Evolutionary conservation across 2,113 vertebrate genomes (phyloP), one percentile per base, ranked within the genome.

Genomic region (Eonycteris spelaea): DNA sequence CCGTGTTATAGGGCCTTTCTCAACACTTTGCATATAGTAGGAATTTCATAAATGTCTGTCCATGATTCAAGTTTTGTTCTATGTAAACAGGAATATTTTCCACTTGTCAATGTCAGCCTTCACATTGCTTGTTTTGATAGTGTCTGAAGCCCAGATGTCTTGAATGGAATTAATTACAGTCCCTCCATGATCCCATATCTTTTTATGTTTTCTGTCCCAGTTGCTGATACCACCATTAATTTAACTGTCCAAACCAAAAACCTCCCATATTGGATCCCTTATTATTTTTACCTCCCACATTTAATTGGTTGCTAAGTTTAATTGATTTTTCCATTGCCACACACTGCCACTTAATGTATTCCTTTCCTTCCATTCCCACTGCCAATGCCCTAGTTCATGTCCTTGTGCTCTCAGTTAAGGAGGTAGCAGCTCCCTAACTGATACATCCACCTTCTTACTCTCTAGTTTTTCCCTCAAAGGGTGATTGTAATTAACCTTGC

Each of bases 131-230:
- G 82, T 95, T 97, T 91, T 93, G 97, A 89, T 93, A 95, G 43
- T 61, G 86, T 95, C 48, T 89, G 78, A 94, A 85, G 28, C 63
- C 86, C 89, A 95, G 89, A 93, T 94, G 68, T 93, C 74, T 63
- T 51, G 71, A 95, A 68, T 86, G 94, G 94, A 93, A 95, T 93
- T 95, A 86, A 97, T 97, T 95, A 95, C 5, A 48, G 19, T 86
- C 61, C 26, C 22, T 78, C 40, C n/a, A 57, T 24, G 61, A 94
- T 93, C 19, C 89, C 53, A 63, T 89, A 86, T 95, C 67, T 74
- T 95, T 94, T 85, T 80, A 2, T 88, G 61, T 94, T 96, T 97
- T 97, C 63, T 68, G 28, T 61, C 63, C 57, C 38, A 79, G 61
- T 93, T 89, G 82, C 82, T 96, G 91, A 96, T 24, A 89, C 43